Percentiles rank a stretch among this genome's conserved stretches.
phyloP scores from a whole-genome alignment of 2,888 invertebrate genomes.

The Andricus quercusramuli region DNA sequence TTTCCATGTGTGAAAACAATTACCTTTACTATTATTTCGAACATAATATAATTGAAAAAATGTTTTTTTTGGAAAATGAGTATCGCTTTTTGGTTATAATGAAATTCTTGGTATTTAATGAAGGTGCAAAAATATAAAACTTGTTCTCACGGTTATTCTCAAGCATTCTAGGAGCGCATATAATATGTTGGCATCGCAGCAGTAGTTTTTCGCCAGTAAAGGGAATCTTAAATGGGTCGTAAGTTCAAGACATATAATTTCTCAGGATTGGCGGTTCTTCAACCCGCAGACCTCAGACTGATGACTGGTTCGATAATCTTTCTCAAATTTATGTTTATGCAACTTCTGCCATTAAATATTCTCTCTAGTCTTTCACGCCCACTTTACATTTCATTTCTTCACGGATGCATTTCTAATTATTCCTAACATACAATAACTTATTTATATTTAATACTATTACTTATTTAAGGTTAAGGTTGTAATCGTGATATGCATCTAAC shows the following conservation, averaged over 20 bases:
- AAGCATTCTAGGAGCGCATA: background rate
- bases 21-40: too few relatives aligned
- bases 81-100: too few relatives aligned
- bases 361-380: background rate
- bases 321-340: background rate
- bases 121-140: background rate
- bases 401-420: background rate
- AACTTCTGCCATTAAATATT: background rate
- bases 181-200: background rate
- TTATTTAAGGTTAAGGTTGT: too few relatives aligned
- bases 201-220: background rate
- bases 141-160: background rate
- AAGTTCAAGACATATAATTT: slow-evolving; percentile 58
- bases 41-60: too few relatives aligned
- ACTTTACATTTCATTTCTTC: background rate
- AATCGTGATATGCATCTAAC: too few relatives aligned
- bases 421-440: too few relatives aligned
- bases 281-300: background rate
- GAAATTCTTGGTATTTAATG: too few relatives aligned
- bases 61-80: too few relatives aligned
- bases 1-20: too few relatives aligned
- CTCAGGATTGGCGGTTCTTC: slow-evolving; percentile 45
- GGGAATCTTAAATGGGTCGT: slow-evolving; percentile 55
- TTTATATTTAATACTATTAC: too few relatives aligned
- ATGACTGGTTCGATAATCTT: background rate